Percentiles rank a stretch among this genome's conserved stretches.
phyloP scores from a whole-genome alignment of 2,113 vertebrate genomes.

The Rhegmatorhina hoffmannsi region DNA sequence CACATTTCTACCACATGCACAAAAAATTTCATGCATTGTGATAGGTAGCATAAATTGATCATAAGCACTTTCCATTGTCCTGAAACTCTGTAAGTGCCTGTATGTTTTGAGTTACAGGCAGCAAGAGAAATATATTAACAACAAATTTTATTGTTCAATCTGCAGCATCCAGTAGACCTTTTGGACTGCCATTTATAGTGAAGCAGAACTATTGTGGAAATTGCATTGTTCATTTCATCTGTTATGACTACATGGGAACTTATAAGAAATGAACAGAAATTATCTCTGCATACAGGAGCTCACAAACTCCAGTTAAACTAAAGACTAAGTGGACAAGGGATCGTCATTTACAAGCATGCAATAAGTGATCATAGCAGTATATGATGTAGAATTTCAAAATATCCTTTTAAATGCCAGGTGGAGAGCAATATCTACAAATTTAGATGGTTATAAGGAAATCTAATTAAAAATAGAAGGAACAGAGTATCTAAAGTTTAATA shows the following conservation, averaged over 20 bases:
- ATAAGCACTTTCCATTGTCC: neutral
- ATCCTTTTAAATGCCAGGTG: neutral
- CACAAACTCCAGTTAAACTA: neutral
- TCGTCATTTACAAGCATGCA: neutral
- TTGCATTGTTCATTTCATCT: neutral
- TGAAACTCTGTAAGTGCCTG: neutral
- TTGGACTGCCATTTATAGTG: neutral
- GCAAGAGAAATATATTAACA: neutral
- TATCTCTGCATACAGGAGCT: neutral
- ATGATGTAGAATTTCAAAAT: neutral
- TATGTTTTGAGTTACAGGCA: neutral
- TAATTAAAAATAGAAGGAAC: neutral
- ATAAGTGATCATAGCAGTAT: neutral
- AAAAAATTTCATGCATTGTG: neutral
- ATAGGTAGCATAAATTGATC: neutral
- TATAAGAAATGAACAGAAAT: neutral
- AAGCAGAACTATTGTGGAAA: neutral
- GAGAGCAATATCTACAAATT: neutral
- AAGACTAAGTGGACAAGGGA: neutral
- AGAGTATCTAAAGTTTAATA: neutral
- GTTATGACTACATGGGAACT: neutral
- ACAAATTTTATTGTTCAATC: neutral
- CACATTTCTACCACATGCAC: neutral
- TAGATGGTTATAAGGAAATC: neutral
- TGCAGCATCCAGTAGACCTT: neutral